Percentiles rank a stretch among this genome's conserved stretches.
These are phyloP conservation scores for Mantis religiosa DNA, from an alignment of 2,888 invertebrate species.

Conservation along the genomic window DNA sequence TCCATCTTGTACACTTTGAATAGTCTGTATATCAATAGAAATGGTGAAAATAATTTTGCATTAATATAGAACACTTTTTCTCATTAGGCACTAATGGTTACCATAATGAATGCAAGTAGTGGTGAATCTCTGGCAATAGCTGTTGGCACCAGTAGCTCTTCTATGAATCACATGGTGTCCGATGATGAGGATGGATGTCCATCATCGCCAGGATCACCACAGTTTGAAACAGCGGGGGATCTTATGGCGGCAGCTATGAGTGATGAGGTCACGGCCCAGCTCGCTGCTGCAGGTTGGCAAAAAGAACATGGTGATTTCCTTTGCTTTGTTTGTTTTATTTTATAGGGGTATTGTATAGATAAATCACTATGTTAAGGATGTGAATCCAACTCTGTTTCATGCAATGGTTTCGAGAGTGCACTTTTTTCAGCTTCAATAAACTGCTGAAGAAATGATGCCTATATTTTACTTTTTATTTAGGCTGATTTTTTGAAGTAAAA, in stretches of 20 bases:
- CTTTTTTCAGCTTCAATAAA: too few relatives aligned
- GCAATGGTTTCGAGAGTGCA: background rate
- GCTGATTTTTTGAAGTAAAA: too few relatives aligned
- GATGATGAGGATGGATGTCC: constrained; percentile 72
- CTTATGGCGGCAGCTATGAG: constrained; percentile 80
- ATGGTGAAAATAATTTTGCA: background rate
- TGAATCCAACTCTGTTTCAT: constrained; percentile 7
- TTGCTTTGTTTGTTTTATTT: constrained; percentile 33
- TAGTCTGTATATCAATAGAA: background rate
- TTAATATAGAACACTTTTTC: background rate
- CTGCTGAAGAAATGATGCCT: too few relatives aligned
- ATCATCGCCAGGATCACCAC: constrained; percentile 69
- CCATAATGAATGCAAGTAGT: constrained; percentile 46
- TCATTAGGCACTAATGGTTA: constrained; percentile 40
- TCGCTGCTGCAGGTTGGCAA: constrained; percentile 86
- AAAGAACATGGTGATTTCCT: constrained; percentile 48
- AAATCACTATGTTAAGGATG: constrained; percentile 13
- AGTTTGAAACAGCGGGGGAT: constrained; percentile 76
- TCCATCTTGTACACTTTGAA: background rate
- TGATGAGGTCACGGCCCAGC: constrained; percentile 92
- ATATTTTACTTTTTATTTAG: too few relatives aligned
- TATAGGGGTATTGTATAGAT: constrained; percentile 30
- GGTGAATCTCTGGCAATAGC: constrained; percentile 65
- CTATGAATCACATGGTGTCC: constrained; percentile 35
- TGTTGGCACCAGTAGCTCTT: constrained; percentile 43